These are phyloP conservation scores for Eudyptes chrysolophus DNA, from an alignment of 2,113 vertebrate genomes.

Conservation along the genomic window DNA sequence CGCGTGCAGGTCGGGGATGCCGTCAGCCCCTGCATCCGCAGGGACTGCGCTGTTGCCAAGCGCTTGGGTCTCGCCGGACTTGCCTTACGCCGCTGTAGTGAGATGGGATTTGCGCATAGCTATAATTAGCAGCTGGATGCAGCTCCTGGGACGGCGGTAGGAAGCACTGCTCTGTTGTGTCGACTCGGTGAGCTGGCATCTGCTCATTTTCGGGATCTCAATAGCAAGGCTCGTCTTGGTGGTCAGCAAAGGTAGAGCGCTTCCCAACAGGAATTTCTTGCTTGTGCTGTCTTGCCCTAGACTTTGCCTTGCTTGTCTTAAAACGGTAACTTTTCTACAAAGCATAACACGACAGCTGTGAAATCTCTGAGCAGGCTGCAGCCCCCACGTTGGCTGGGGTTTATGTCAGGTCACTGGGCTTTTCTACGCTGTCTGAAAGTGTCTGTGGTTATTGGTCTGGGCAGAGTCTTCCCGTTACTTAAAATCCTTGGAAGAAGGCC, in stretches of 20 bases:
- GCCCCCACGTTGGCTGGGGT: background rate
- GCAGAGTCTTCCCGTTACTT: background rate
- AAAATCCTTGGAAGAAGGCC: background rate
- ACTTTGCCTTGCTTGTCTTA: background rate
- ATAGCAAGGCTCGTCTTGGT: background rate
- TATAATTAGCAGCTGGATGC: background rate
- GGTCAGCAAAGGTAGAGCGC: background rate
- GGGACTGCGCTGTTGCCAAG: background rate
- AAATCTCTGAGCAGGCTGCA: background rate
- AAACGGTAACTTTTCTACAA: background rate
- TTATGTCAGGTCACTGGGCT: background rate
- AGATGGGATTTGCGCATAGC: background rate
- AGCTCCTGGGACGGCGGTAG: fast-evolving
- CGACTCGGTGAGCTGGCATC: background rate
- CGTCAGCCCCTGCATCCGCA: fast-evolving
- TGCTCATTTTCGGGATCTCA: background rate
- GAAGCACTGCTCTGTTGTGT: background rate
- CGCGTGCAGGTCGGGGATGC: fast-evolving
- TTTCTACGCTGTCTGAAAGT: background rate
- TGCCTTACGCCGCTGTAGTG: background rate
- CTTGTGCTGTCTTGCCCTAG: background rate
- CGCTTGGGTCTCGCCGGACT: fast-evolving
- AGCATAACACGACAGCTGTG: background rate
- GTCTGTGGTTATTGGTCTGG: background rate
- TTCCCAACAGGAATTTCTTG: background rate